Percentiles rank a stretch among this genome's conserved stretches.
phyloP scores from a whole-genome alignment of 2,888 invertebrate species.

The Adela reaumurella region DNA sequence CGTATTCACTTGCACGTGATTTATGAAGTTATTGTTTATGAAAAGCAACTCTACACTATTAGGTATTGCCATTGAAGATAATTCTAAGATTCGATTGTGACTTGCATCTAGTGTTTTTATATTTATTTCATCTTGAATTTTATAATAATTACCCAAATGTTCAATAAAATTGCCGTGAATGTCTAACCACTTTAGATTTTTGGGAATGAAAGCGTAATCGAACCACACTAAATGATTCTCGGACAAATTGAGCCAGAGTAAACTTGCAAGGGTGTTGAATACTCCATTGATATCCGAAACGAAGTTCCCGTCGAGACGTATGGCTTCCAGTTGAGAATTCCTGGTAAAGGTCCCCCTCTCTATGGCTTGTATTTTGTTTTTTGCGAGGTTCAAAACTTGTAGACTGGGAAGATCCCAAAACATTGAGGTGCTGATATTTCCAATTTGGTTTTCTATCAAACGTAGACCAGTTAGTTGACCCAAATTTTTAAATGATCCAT shows the following conservation, averaged over 20 bases:
- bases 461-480: slow-evolving; percentile 83
- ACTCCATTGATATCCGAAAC: slow-evolving; percentile 86
- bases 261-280: slow-evolving; percentile 75
- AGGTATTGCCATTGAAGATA: slow-evolving; percentile 78
- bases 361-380: slow-evolving; percentile 81
- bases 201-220: slow-evolving; percentile 87
- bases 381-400: slow-evolving; percentile 82
- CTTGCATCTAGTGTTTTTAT: slow-evolving; percentile 86
- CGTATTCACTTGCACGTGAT: slow-evolving; percentile 76
- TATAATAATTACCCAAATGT: slow-evolving; percentile 83
- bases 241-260: slow-evolving; percentile 84
- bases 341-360: slow-evolving; percentile 80
- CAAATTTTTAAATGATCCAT: slow-evolving; percentile 81
- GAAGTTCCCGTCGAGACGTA: slow-evolving; percentile 84
- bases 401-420: slow-evolving; percentile 79
- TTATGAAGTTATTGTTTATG: slow-evolving; percentile 86
- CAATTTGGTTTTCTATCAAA: slow-evolving; percentile 85
- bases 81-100: slow-evolving; percentile 79
- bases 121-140: slow-evolving; percentile 72
- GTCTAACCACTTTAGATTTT: slow-evolving; percentile 85
- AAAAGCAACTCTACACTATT: slow-evolving; percentile 83
- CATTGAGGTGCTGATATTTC: slow-evolving; percentile 79
- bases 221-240: slow-evolving; percentile 91
- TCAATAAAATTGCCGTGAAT: slow-evolving; percentile 88
- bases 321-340: slow-evolving; percentile 79